Evolutionary conservation across 2,888 invertebrate genomes (phyloP).

Genomic region (Cheilosia grossa): DNA sequence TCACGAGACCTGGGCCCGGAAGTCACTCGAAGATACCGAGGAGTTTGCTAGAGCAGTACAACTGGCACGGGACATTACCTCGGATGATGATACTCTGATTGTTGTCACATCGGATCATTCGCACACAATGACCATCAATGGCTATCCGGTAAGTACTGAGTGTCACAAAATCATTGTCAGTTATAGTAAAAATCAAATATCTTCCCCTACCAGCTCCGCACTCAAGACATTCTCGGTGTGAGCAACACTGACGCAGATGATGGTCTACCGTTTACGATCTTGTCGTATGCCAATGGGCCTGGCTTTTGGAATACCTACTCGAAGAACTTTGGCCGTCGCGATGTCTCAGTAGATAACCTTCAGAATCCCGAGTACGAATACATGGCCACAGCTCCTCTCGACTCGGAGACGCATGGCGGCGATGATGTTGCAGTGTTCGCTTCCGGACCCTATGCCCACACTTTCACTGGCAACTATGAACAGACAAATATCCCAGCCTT

Average conservation of each 20-base stretch:
- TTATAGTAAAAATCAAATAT: neutral
- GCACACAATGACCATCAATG: slow-evolving; percentile 90
- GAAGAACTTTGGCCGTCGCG: slow-evolving; percentile 77
- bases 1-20: slow-evolving; percentile 87
- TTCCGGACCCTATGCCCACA: slow-evolving; percentile 90
- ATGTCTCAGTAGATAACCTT: slow-evolving; percentile 76
- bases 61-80: slow-evolving; percentile 86
- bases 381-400: slow-evolving; percentile 86
- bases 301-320: slow-evolving; percentile 84
- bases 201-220: slow-evolving; percentile 81
- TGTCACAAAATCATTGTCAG: neutral
- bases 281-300: slow-evolving; percentile 91
- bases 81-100: slow-evolving; percentile 89
- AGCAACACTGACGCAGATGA: slow-evolving; percentile 85
- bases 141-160: slow-evolving; percentile 87
- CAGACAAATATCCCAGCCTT: slow-evolving; percentile 91
- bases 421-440: slow-evolving; percentile 93
- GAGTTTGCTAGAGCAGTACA: slow-evolving; percentile 90
- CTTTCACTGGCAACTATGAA: slow-evolving; percentile 91
- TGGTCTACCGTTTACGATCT: slow-evolving; percentile 86
- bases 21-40: slow-evolving; percentile 91
- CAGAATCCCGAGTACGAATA: slow-evolving; percentile 81
- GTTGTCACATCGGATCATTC: slow-evolving; percentile 93
- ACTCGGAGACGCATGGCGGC: slow-evolving; percentile 89
- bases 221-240: slow-evolving; percentile 85